These are phyloP conservation scores for Sturmia bella DNA, from an alignment of 2,888 invertebrate species.

Conservation along the genomic window DNA sequence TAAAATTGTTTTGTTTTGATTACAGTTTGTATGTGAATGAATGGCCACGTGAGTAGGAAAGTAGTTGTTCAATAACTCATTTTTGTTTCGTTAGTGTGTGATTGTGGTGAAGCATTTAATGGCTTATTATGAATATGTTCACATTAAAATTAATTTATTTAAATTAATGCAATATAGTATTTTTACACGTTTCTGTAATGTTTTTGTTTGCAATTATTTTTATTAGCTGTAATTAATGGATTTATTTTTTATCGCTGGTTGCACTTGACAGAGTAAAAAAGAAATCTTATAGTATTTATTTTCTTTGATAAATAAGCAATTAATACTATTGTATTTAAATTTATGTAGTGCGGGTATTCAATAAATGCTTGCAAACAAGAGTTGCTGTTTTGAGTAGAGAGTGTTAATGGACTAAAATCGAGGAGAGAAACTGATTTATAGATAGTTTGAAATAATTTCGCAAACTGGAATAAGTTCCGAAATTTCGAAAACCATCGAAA, in stretches of 20 bases:
- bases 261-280: background rate
- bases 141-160: constrained; percentile 31
- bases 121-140: background rate
- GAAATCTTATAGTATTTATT: background rate
- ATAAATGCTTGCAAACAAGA: background rate
- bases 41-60: constrained; percentile 34
- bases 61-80: background rate
- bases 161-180: background rate
- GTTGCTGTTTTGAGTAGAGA: no score
- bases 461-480: no score
- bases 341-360: background rate
- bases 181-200: background rate
- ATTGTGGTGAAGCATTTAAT: background rate
- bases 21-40: constrained; percentile 14
- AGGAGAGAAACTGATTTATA: no score
- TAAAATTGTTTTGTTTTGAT: constrained; percentile 40
- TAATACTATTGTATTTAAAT: background rate
- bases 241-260: background rate
- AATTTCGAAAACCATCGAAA: no score
- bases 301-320: background rate
- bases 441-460: no score
- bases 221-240: constrained; percentile 21
- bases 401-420: no score
- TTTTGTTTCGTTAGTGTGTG: background rate
- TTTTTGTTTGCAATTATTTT: background rate